A percentile compares a stretch with the other conserved stretches of the same genome.
Conservation (phyloP, 2,113 vertebrate species). For the Thunnus maccoyii region DNA sequence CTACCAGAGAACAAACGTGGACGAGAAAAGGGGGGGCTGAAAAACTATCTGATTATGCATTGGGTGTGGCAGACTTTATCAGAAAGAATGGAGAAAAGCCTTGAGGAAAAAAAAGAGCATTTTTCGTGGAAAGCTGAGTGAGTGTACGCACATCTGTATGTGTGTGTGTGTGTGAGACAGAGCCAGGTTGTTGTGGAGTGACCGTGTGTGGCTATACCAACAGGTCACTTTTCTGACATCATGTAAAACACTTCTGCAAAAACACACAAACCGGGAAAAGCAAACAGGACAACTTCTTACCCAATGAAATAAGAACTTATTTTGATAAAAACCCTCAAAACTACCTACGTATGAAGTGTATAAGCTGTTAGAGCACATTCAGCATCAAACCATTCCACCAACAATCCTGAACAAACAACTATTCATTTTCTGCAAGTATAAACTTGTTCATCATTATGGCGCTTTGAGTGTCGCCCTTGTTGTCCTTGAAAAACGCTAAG, state of each 20-base stretch:
- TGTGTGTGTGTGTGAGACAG: conserved; percentile 6
- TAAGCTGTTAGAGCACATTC: neutral
- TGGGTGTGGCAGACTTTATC: conserved; percentile 11
- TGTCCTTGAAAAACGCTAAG: conserved; percentile 35
- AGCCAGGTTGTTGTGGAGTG: conserved; percentile 26
- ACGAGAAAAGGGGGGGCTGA: conserved; percentile 2
- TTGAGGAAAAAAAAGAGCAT: conserved; percentile 16
- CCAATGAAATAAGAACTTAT: neutral
- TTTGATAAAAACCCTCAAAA: neutral
- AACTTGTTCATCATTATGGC: neutral
- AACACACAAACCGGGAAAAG: neutral
- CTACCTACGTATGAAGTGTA: neutral
- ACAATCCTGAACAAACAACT: neutral
- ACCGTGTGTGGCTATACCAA: conserved; percentile 24
- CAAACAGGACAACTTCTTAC: neutral
- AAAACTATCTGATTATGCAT: conserved; percentile 35
- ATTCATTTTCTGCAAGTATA: conserved; percentile 4
- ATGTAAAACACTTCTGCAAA: conserved; percentile 17
- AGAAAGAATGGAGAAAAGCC: conserved; percentile 16
- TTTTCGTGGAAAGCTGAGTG: conserved; percentile 27
- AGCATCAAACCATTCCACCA: neutral
- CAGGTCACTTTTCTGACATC: conserved; percentile 12
- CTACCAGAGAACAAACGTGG: conserved; percentile 31
- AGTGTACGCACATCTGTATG: neutral
- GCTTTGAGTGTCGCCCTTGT: neutral